phyloP scores from a whole-genome alignment of 64 coral and sea anemone genomes.

The Trachythela sp. region DNA sequence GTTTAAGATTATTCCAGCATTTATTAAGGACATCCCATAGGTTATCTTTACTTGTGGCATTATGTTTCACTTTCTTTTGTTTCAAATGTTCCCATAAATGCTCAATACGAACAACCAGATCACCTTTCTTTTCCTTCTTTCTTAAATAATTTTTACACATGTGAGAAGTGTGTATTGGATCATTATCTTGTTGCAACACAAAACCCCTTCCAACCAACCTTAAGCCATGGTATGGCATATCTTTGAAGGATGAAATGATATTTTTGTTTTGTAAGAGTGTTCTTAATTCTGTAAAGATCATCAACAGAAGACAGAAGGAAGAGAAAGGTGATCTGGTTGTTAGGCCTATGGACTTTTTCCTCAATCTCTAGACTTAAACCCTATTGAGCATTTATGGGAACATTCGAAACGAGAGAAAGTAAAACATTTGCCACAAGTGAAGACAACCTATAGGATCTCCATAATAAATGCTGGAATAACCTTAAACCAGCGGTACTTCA shows the following conservation, averaged over 20 bases:
- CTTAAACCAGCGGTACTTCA: not conserved
- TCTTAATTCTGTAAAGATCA: no score
- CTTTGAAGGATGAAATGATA: no score
- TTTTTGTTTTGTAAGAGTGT: no score
- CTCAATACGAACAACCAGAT: not conserved
- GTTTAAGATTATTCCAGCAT: conserved; percentile 3
- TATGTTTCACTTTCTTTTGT: not conserved
- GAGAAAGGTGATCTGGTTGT: not conserved
- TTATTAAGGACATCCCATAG: not conserved
- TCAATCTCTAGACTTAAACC: not conserved
- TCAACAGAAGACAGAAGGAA: not conserved
- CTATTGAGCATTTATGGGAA: not conserved
- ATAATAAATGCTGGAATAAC: not conserved
- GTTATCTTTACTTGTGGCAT: not conserved
- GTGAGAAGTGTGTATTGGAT: no score
- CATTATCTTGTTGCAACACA: no score
- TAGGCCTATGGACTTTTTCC: not conserved
- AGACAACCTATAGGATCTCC: not conserved
- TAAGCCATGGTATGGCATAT: no score
- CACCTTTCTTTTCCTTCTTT: not conserved
- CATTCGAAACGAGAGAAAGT: not conserved
- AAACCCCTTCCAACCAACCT: no score
- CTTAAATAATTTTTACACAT: no score
- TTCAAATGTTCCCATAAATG: conserved; percentile 1
- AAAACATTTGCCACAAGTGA: not conserved